Conservation (phyloP, 1,140 invertebrate species). For the Bombus difficillimus region DNA sequence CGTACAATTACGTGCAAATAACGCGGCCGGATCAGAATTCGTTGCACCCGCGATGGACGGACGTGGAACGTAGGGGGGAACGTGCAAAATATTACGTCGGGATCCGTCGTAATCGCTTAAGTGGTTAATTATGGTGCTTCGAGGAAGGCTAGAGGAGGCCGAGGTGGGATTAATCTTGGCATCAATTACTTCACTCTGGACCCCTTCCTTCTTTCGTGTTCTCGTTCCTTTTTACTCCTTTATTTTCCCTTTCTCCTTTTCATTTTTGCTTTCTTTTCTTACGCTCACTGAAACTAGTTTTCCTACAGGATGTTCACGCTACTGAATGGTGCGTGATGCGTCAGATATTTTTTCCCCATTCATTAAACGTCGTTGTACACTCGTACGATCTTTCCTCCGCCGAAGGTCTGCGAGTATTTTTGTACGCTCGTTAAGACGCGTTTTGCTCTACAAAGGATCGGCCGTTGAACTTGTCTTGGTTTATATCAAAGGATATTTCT, state of each 20-base stretch:
- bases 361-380: constrained; percentile 19
- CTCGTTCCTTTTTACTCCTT: constrained; percentile 55
- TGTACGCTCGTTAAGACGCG: constrained; percentile 9
- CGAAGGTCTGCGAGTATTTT: not conserved
- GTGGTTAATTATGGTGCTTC: constrained; percentile 77
- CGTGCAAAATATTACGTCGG: constrained; percentile 70
- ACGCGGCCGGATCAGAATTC: constrained; percentile 54
- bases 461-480: constrained; percentile 8
- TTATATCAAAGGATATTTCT: constrained; percentile 3
- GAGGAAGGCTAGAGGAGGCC: constrained; percentile 70
- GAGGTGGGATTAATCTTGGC: constrained; percentile 75
- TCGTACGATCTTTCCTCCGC: not conserved
- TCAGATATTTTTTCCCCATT: constrained; percentile 20
- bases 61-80: not conserved
- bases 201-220: constrained; percentile 41
- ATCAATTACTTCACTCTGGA: constrained; percentile 71
- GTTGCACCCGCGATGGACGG: constrained; percentile 45
- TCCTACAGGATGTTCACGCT: constrained; percentile 21
- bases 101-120: constrained; percentile 77
- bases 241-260: constrained; percentile 33
- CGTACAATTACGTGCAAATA: constrained; percentile 46
- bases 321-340: constrained; percentile 44
- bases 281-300: constrained; percentile 55
- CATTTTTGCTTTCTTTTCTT: constrained; percentile 42
- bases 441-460: not conserved